phyloP scores from a whole-genome alignment of 2,113 vertebrate species.

The Chlorodrepanis virens region DNA sequence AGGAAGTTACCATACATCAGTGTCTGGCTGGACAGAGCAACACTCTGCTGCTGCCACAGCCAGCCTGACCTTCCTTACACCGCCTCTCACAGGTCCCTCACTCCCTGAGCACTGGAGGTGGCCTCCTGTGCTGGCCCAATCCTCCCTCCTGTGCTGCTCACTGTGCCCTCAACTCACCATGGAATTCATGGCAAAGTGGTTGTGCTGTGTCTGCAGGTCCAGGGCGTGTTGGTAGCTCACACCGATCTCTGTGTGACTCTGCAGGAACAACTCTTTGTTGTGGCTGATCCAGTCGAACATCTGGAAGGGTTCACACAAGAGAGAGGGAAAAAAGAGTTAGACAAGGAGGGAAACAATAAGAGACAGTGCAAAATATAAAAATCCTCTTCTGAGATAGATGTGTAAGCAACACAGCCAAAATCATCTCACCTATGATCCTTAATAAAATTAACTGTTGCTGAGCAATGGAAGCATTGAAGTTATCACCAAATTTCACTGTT shows the following conservation, averaged over 20 bases:
- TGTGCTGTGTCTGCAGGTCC: slow-evolving; percentile 97
- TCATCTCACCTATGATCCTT: neutral
- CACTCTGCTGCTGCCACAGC: neutral
- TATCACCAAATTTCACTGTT: neutral
- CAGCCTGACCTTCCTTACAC: neutral
- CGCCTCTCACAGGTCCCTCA: neutral
- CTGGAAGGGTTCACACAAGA: slow-evolving; percentile 61
- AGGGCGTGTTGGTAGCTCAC: slow-evolving; percentile 93
- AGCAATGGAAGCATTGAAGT: neutral
- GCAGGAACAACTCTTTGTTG: slow-evolving; percentile 97
- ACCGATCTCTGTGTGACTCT: slow-evolving; percentile 96
- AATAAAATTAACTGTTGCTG: neutral
- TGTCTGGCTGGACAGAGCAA: neutral
- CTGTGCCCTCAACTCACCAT: slow-evolving; percentile 80
- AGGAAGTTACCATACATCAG: neutral
- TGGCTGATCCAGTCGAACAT: slow-evolving; percentile 99
- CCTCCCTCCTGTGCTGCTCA: neutral
- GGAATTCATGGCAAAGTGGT: slow-evolving; percentile 99
- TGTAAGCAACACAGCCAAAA: neutral
- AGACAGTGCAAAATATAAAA: neutral
- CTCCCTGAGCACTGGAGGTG: neutral
- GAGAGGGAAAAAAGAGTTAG: neutral
- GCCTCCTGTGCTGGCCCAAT: fast-evolving
- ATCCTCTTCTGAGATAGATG: neutral
- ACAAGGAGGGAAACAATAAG: neutral